These are phyloP conservation scores for Gnathonemus longibarbis DNA, from an alignment of 2,113 vertebrate species.

Conservation along the genomic window DNA sequence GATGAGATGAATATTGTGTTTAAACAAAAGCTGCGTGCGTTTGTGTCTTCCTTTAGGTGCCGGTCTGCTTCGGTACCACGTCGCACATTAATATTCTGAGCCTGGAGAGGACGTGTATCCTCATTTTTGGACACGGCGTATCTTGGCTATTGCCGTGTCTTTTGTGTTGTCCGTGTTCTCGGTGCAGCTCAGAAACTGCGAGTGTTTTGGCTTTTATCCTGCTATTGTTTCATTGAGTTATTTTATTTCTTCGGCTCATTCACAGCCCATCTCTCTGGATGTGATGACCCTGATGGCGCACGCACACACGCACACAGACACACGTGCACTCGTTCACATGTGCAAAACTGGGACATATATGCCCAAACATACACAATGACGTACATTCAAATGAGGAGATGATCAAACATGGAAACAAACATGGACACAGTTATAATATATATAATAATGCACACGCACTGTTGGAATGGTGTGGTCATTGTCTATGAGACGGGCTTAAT, in stretches of 20 bases:
- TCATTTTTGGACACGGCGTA: neutral
- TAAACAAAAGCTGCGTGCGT: neutral
- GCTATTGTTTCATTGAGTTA: neutral
- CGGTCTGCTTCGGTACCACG: neutral
- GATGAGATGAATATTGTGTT: neutral
- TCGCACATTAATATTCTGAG: neutral
- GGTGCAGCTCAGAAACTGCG: neutral
- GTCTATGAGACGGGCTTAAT: neutral
- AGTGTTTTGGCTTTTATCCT: conserved; percentile 1
- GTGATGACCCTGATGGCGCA: neutral
- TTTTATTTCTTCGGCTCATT: neutral
- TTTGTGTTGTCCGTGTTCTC: neutral
- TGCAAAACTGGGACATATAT: neutral
- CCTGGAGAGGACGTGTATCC: neutral
- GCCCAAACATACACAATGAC: neutral
- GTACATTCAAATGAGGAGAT: neutral
- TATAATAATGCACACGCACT: neutral
- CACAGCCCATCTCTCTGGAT: neutral
- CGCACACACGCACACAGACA: neutral
- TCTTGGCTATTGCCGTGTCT: neutral
- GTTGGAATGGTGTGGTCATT: neutral
- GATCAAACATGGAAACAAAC: neutral
- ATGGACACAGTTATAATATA: neutral
- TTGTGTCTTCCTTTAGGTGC: neutral
- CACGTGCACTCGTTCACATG: neutral